Conservation (phyloP, 2,888 invertebrate species). For the Orthosia incerta region DNA sequence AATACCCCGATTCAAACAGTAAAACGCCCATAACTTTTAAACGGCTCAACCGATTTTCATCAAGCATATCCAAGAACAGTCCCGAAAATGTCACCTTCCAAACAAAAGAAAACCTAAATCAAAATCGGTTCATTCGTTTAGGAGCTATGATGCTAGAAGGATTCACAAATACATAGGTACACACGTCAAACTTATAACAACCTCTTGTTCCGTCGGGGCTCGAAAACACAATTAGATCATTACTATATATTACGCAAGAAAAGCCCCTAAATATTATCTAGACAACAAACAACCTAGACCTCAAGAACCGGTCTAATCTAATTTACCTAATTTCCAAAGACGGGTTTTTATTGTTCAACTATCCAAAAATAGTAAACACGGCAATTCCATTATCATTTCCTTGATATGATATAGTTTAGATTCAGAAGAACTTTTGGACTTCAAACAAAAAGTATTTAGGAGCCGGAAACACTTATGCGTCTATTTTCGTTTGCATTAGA, state of each 20-base stretch:
- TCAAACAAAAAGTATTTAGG: conserved; percentile 30
- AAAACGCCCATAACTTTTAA: no score
- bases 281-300: conserved; percentile 31
- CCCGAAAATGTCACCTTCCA: no score
- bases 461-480: conserved; percentile 29
- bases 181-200: no score
- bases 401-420: conserved; percentile 30
- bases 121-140: no score
- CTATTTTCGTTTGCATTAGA: conserved; percentile 17
- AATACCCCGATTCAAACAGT: no score
- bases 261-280: neutral
- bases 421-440: conserved; percentile 26
- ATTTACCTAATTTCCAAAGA: neutral
- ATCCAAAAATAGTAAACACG: conserved; percentile 29
- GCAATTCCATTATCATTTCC: conserved; percentile 26
- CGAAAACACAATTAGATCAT: neutral
- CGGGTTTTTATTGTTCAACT: conserved; percentile 29
- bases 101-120: no score
- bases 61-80: no score
- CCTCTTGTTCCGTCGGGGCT: no score
- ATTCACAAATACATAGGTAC: no score
- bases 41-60: no score
- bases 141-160: no score
- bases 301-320: conserved; percentile 26
- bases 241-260: neutral